Evolutionary conservation across 2,113 vertebrate genomes (phyloP).

Genomic region (Myotis yumanensis): DNA sequence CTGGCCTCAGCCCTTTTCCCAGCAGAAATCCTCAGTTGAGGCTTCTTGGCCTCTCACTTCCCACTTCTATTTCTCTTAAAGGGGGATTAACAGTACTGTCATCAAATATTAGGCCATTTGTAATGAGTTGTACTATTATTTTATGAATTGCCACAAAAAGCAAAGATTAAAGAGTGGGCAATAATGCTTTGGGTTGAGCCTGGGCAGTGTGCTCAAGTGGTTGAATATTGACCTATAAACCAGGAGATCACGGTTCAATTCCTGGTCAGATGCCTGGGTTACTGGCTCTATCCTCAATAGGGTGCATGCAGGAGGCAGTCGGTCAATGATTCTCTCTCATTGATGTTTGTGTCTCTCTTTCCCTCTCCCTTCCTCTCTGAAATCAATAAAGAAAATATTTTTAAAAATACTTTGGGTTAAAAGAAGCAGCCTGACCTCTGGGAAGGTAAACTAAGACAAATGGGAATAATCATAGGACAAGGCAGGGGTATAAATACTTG

Average conservation of each 20-base stretch:
- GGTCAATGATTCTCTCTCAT: too few species aligned
- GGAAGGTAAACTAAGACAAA: background rate
- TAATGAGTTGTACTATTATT: background rate
- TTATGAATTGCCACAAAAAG: background rate
- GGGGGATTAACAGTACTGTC: background rate
- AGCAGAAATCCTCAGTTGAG: background rate
- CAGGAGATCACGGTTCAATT: too few species aligned
- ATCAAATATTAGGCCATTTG: background rate
- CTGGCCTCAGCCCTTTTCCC: background rate
- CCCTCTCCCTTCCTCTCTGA: too few species aligned
- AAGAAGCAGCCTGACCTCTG: background rate
- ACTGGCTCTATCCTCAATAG: too few species aligned
- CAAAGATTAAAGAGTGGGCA: background rate
- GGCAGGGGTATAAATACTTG: background rate
- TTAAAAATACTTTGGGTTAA: too few species aligned
- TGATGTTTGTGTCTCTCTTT: too few species aligned
- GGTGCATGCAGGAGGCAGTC: too few species aligned
- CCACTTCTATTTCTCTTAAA: background rate
- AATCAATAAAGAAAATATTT: too few species aligned
- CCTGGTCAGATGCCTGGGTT: too few species aligned
- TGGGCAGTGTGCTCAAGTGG: too few species aligned
- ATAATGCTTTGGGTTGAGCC: too few species aligned
- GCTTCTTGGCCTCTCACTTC: background rate
- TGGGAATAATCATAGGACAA: background rate
- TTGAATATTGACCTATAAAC: too few species aligned